Conservation (phyloP, 1,140 invertebrate species). For the Drosophila nigrodunni region DNA sequence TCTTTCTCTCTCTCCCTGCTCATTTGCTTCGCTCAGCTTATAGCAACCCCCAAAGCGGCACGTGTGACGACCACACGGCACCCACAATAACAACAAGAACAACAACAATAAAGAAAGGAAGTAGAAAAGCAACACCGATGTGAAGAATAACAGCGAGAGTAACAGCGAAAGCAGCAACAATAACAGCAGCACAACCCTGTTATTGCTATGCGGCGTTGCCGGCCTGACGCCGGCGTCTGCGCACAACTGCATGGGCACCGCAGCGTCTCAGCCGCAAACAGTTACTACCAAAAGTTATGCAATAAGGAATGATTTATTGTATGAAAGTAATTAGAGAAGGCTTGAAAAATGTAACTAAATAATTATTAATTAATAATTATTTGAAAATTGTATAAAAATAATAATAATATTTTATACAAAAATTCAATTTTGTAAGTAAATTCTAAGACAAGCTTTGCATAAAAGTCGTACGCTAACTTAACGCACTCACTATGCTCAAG, state of each 20-base stretch:
- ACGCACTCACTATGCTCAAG: slow-evolving; percentile 11
- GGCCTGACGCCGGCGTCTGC: slow-evolving; percentile 57
- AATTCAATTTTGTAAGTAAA: not conserved
- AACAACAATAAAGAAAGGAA: slow-evolving; percentile 2
- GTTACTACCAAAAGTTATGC: slow-evolving; percentile 25
- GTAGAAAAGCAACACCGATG: slow-evolving; percentile 3
- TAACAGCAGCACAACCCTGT: slow-evolving; percentile 40
- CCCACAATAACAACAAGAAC: slow-evolving; percentile 41
- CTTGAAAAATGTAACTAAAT: not conserved
- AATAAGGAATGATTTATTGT: not conserved
- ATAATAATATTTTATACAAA: not conserved
- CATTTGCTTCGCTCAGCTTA: not conserved
- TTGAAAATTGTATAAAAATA: no score
- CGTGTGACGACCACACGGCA: slow-evolving; percentile 50
- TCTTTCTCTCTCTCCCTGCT: not conserved
- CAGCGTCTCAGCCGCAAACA: slow-evolving; percentile 37
- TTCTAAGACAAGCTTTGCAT: not conserved
- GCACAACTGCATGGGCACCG: slow-evolving; percentile 35
- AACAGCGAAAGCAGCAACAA: slow-evolving; percentile 25
- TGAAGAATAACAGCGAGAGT: slow-evolving; percentile 6
- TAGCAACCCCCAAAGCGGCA: slow-evolving; percentile 37
- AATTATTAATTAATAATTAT: no score
- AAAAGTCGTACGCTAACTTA: slow-evolving; percentile 21
- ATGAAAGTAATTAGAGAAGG: not conserved
- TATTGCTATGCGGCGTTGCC: slow-evolving; percentile 55